Conservation (phyloP, 2,797 vertebrate species). For the Anguilla megastoma region DNA sequence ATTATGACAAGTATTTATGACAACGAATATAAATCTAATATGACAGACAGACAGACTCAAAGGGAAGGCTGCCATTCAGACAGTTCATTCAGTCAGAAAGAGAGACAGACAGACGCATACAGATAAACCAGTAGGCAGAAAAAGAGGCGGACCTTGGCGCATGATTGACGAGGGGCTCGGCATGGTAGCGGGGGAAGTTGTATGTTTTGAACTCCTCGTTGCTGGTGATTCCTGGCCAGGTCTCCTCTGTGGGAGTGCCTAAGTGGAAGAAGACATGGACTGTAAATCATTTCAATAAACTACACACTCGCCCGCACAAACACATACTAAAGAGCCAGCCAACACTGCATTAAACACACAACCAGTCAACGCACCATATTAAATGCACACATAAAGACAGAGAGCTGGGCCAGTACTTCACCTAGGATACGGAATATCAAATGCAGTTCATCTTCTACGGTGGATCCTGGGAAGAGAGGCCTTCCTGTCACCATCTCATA, state of each 20-base stretch:
- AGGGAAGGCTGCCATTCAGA: not conserved
- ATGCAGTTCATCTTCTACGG: constrained; percentile 79
- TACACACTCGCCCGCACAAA: not conserved
- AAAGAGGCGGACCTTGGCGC: constrained; percentile 70
- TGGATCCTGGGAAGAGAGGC: constrained; percentile 80
- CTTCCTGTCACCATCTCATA: constrained; percentile 82
- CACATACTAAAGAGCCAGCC: not conserved
- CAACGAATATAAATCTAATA: not conserved
- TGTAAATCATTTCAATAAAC: not conserved
- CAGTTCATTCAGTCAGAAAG: not conserved
- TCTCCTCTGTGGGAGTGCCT: constrained; percentile 78
- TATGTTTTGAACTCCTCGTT: constrained; percentile 77
- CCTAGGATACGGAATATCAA: constrained; percentile 80
- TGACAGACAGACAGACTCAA: not conserved
- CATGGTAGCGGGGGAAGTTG: constrained; percentile 73
- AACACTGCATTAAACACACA: not conserved
- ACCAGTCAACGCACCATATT: not conserved
- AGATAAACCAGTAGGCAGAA: constrained; percentile 33
- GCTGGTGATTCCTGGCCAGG: constrained; percentile 72
- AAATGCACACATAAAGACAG: not conserved
- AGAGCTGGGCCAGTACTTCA: constrained; percentile 48
- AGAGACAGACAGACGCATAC: not conserved
- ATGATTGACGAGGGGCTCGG: constrained; percentile 76
- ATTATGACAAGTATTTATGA: not conserved
- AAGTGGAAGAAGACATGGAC: constrained; percentile 30